These are phyloP conservation scores for Pimpla rufipes DNA, from an alignment of 2,888 invertebrate genomes.

Conservation along the genomic window DNA sequence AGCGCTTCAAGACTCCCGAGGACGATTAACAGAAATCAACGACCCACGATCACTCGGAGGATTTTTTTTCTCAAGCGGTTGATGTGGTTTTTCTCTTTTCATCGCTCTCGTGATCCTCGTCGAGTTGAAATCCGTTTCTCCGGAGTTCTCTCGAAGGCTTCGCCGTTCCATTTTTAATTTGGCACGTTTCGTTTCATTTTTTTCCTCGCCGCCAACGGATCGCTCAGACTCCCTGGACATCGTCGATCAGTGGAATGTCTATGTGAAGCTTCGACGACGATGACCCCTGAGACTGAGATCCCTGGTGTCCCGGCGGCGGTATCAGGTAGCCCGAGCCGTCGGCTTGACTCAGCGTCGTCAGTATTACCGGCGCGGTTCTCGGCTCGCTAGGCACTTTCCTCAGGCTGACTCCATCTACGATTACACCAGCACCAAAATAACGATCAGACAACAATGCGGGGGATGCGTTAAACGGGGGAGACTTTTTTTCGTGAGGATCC, in stretches of 20 bases:
- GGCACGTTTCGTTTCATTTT: conserved; percentile 22
- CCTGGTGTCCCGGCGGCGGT: conserved; percentile 74
- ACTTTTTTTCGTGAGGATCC: not conserved
- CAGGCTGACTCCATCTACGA: conserved; percentile 79
- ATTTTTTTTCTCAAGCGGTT: conserved; percentile 34
- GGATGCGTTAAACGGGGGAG: conserved; percentile 27
- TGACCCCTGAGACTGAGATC: conserved; percentile 74
- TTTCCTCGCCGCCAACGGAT: conserved; percentile 32
- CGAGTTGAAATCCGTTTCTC: conserved; percentile 17
- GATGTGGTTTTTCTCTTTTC: conserved; percentile 7
- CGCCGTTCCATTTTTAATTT: conserved; percentile 12
- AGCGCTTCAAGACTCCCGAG: conserved; percentile 48
- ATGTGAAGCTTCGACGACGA: conserved; percentile 79
- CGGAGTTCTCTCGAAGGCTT: conserved; percentile 8
- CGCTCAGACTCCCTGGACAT: conserved; percentile 73
- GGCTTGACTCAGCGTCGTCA: conserved; percentile 73
- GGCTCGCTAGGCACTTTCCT: conserved; percentile 81
- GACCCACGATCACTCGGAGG: not conserved
- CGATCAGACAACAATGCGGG: conserved; percentile 73
- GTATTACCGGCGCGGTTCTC: conserved; percentile 75
- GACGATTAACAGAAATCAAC: conserved; percentile 2
- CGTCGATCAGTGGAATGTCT: conserved; percentile 84
- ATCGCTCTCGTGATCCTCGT: conserved; percentile 1
- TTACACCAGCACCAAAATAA: conserved; percentile 79
- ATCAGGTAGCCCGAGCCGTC: conserved; percentile 75